Conservation (phyloP, 2,113 vertebrate genomes). For the Ceyx margarethae region DNA sequence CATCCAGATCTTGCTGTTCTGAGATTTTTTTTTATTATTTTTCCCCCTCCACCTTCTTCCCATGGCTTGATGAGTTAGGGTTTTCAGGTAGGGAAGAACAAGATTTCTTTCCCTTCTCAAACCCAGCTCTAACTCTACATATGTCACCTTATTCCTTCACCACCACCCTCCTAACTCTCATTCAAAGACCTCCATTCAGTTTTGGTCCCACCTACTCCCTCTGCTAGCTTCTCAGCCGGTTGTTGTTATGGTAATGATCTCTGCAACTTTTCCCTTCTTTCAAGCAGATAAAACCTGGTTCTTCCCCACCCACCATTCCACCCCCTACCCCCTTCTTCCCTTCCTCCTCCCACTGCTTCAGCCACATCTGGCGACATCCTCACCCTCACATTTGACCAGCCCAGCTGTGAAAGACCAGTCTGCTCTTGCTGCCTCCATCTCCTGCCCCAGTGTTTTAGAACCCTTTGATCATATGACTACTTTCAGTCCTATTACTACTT, state of each 20-base stretch:
- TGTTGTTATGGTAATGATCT: neutral
- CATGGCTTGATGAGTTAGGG: neutral
- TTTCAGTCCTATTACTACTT: neutral
- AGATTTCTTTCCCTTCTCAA: neutral
- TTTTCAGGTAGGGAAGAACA: neutral
- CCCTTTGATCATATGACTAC: neutral
- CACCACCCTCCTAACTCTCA: neutral
- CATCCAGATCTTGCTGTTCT: neutral
- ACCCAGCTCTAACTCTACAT: neutral
- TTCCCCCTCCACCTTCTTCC: neutral
- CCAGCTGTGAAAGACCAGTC: neutral
- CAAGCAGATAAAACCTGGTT: slow-evolving; percentile 10
- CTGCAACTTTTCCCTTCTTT: neutral
- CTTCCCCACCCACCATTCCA: neutral
- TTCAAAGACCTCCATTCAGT: neutral
- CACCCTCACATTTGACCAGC: neutral
- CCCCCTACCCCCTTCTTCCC: neutral
- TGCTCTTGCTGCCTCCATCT: neutral
- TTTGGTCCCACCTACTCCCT: neutral
- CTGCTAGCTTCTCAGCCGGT: neutral
- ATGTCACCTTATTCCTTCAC: neutral
- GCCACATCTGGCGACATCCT: neutral
- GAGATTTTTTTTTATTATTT: neutral
- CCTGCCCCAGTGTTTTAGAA: neutral
- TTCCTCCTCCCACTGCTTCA: neutral